Percentiles rank a stretch among this genome's conserved stretches.
These are phyloP conservation scores for Decapterus maruadsi DNA, from an alignment of 2,797 vertebrate species.

Conservation along the genomic window DNA sequence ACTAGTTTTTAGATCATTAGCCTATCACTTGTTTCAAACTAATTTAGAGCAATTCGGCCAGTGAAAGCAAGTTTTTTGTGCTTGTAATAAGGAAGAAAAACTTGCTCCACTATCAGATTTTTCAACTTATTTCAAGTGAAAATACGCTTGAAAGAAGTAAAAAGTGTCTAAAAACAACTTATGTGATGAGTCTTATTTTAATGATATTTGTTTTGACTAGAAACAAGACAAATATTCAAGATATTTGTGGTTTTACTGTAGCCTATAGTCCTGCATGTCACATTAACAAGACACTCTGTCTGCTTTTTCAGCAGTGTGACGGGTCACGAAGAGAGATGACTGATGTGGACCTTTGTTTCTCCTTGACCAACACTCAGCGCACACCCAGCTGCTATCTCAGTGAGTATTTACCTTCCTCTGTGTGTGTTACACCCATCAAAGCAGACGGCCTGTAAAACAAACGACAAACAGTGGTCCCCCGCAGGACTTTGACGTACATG, in stretches of 20 bases:
- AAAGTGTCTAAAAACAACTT: too few species aligned
- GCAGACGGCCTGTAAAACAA: conserved; percentile 19
- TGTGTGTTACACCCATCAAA: neutral
- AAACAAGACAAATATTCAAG: neutral
- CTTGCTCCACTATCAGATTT: too few species aligned
- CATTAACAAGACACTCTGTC: neutral
- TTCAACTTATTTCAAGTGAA: too few species aligned
- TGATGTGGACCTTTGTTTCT: neutral
- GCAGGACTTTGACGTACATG: conserved; percentile 59
- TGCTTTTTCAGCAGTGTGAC: neutral
- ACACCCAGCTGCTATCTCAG: neutral
- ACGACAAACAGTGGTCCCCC: conserved; percentile 33
- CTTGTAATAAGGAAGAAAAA: too few species aligned
- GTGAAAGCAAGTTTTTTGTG: too few species aligned
- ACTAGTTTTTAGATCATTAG: too few species aligned
- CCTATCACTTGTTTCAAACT: too few species aligned
- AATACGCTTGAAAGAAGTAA: too few species aligned
- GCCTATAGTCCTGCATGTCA: neutral
- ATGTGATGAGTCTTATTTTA: too few species aligned
- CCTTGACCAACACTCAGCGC: neutral
- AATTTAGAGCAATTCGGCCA: too few species aligned
- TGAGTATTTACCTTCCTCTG: neutral
- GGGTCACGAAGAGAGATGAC: neutral
- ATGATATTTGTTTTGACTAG: too few species aligned
- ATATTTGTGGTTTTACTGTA: neutral